Percentiles rank a stretch among this genome's conserved stretches.
These are phyloP conservation scores for Pseudoips prasinana DNA, from an alignment of 2,888 invertebrate genomes.

Conservation along the genomic window DNA sequence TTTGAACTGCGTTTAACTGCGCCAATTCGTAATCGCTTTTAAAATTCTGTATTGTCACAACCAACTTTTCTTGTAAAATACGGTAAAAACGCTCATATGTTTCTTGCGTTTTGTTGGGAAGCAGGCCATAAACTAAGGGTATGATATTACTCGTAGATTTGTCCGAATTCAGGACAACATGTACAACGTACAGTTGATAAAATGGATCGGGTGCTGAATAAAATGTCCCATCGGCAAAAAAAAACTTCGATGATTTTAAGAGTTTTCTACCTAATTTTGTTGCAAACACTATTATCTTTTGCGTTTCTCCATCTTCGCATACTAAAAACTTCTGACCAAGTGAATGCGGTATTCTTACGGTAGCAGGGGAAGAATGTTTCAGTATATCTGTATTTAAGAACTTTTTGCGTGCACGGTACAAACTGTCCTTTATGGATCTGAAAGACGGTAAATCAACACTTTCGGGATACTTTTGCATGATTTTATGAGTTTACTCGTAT, in stretches of 20 bases:
- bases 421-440: slow-evolving; percentile 3
- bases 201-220: slow-evolving; percentile 10
- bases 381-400: slow-evolving; percentile 10
- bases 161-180: no score
- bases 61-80: no score
- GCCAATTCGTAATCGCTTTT: no score
- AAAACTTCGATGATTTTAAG: slow-evolving; percentile 8
- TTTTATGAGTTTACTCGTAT: background rate
- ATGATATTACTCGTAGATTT: no score
- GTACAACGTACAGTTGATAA: slow-evolving; percentile 8
- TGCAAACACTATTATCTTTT: slow-evolving; percentile 16
- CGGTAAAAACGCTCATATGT: no score
- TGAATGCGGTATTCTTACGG: slow-evolving; percentile 11
- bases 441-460: slow-evolving; percentile 6
- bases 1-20: no score
- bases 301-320: slow-evolving; percentile 8
- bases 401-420: slow-evolving; percentile 8
- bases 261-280: slow-evolving; percentile 8
- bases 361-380: slow-evolving; percentile 7
- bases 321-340: slow-evolving; percentile 11
- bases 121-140: no score
- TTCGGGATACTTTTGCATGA: no score
- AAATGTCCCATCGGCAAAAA: slow-evolving; percentile 12
- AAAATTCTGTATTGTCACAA: no score
- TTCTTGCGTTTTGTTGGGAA: no score